Evolutionary conservation across 2,113 vertebrate species (phyloP).

Genomic region (Corythoichthys haematopterus): DNA sequence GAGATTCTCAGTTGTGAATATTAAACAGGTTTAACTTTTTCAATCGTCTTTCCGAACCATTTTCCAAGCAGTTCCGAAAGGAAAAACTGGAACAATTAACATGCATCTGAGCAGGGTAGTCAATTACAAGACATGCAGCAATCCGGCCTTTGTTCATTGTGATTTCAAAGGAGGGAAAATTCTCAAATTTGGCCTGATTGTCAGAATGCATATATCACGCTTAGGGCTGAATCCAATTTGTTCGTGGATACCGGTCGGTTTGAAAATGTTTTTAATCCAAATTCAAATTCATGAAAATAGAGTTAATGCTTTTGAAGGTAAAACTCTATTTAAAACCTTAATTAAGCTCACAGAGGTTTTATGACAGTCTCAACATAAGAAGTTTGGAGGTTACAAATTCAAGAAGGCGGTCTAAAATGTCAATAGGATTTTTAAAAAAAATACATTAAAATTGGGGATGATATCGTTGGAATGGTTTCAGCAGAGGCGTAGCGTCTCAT

Average conservation of each 20-base stretch:
- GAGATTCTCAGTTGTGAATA: not conserved
- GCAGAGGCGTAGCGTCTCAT: too few relatives aligned
- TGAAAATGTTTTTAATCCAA: not conserved
- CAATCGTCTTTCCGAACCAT: not conserved
- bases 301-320: too few relatives aligned
- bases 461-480: too few relatives aligned
- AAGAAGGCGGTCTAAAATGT: not conserved
- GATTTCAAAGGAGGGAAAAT: not conserved
- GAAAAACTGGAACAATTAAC: not conserved
- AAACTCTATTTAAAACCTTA: not conserved
- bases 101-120: not conserved
- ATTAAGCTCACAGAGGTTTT: not conserved
- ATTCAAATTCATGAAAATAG: not conserved
- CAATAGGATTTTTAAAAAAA: too few relatives aligned
- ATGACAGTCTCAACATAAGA: not conserved
- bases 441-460: too few relatives aligned
- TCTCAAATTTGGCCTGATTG: not conserved
- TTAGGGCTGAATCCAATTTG: not conserved
- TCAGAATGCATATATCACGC: not conserved
- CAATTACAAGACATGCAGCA: not conserved
- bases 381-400: not conserved
- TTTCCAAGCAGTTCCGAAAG: not conserved
- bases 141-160: not conserved
- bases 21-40: too few relatives aligned
- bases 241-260: not conserved